These are phyloP conservation scores for Anolis sagrei DNA, from an alignment of 2,113 vertebrate genomes.

Conservation along the genomic window DNA sequence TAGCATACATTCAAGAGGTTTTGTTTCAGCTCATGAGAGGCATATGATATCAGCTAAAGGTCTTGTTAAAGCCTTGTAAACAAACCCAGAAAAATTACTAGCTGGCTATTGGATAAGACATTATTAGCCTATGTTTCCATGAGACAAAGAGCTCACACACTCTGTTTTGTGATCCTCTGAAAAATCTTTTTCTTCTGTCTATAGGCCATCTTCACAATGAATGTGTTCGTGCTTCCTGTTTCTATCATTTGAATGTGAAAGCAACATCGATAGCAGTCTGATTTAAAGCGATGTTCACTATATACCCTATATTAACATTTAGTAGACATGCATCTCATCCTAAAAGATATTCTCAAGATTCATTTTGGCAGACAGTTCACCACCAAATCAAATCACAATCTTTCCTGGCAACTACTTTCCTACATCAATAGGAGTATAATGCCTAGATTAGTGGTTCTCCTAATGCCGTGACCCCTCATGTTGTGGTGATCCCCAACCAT, in stretches of 20 bases:
- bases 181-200: too few relatives aligned
- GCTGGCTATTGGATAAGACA: neutral
- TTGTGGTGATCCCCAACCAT: too few relatives aligned
- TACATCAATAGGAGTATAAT: too few relatives aligned
- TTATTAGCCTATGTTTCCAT: neutral
- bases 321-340: neutral
- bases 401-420: neutral
- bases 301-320: neutral
- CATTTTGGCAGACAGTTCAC: neutral
- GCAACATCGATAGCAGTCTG: neutral
- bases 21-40: neutral
- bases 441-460: too few relatives aligned
- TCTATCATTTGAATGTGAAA: neutral
- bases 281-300: neutral
- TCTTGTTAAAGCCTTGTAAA: neutral
- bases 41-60: neutral
- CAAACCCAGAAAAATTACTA: neutral
- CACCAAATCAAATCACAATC: neutral
- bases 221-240: neutral
- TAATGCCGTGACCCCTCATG: too few relatives aligned
- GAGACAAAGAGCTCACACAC: neutral
- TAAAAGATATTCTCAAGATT: neutral
- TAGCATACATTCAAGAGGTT: too few relatives aligned
- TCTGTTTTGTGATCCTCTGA: neutral
- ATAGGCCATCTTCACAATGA: neutral